These are phyloP conservation scores for Puntigrus tetrazona DNA, from an alignment of 2,113 vertebrate species.

Conservation along the genomic window DNA sequence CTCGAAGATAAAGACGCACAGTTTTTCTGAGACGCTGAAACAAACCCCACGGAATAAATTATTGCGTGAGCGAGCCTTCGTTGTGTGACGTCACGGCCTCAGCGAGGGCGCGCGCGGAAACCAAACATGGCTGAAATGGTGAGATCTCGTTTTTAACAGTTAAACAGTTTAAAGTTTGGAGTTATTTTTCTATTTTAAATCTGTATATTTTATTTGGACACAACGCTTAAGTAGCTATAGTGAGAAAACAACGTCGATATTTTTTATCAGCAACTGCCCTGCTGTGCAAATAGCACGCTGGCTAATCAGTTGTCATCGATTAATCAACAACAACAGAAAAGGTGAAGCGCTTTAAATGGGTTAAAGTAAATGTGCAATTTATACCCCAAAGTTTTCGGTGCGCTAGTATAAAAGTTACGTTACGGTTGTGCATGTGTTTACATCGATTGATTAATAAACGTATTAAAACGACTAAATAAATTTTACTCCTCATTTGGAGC, in stretches of 20 bases:
- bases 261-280: background rate
- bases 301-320: background rate
- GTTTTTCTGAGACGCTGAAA: no score
- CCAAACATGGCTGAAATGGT: conserved; percentile 67
- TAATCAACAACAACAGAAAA: background rate
- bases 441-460: background rate
- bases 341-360: background rate
- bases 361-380: background rate
- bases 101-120: background rate
- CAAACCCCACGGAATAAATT: background rate
- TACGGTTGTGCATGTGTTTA: background rate
- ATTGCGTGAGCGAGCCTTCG: background rate
- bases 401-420: background rate
- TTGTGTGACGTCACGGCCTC: background rate
- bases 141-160: conserved; percentile 35
- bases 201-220: background rate
- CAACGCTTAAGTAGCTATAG: background rate
- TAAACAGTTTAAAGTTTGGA: background rate
- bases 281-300: background rate
- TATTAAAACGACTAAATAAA: no score
- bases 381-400: background rate
- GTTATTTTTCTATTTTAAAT: background rate
- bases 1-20: no score
- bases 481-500: background rate
- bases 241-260: background rate